These are phyloP conservation scores for Augiades crinisus DNA, from an alignment of 2,888 invertebrate species.

Conservation along the genomic window DNA sequence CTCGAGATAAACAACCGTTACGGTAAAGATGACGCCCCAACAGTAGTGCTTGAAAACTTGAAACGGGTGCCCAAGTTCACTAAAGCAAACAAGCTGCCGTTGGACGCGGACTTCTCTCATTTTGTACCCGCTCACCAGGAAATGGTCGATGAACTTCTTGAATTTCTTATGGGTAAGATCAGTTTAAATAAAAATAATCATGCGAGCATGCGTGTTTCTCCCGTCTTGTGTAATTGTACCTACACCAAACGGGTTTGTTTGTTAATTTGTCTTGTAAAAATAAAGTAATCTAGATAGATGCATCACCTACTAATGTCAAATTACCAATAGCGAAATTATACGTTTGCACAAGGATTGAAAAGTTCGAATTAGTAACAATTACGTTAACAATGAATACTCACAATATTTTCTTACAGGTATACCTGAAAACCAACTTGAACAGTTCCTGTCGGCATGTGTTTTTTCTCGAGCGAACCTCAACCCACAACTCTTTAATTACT, in stretches of 20 bases:
- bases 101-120: conserved; percentile 86
- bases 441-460: conserved; percentile 85
- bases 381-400: not conserved
- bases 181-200: not conserved
- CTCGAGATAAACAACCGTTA: conserved; percentile 82
- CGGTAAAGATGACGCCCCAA: conserved; percentile 73
- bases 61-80: conserved; percentile 79
- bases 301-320: no score
- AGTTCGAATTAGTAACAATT: not conserved
- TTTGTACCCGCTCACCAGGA: conserved; percentile 87
- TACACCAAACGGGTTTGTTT: no score
- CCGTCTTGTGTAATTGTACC: not conserved
- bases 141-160: conserved; percentile 86
- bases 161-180: conserved; percentile 83
- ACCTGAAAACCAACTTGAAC: conserved; percentile 73
- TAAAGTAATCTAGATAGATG: no score
- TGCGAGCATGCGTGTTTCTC: no score
- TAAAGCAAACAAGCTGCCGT: conserved; percentile 78
- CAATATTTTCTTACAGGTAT: conserved; percentile 45
- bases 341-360: no score
- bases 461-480: conserved; percentile 88
- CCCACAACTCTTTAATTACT: conserved; percentile 90
- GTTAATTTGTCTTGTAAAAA: no score
- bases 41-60: conserved; percentile 77
- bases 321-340: not conserved